These are phyloP conservation scores for Dasypus novemcinctus DNA, from an alignment of 2,113 vertebrate species.

Conservation along the genomic window DNA sequence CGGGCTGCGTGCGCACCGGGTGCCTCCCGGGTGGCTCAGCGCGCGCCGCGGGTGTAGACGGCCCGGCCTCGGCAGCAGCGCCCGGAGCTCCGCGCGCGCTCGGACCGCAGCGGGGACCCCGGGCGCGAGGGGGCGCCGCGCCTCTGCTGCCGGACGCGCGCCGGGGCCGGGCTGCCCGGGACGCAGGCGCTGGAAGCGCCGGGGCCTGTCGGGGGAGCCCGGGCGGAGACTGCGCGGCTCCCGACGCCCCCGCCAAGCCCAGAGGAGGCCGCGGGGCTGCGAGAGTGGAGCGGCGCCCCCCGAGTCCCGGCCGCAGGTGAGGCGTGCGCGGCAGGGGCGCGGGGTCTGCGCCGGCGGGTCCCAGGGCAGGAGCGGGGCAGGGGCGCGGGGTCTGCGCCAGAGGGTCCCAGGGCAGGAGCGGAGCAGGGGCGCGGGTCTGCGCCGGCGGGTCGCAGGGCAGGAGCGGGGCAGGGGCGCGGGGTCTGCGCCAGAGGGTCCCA, in stretches of 20 bases:
- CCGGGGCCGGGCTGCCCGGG: background rate
- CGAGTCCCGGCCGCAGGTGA: slow-evolving; percentile 48
- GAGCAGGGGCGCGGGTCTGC: background rate
- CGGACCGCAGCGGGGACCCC: background rate
- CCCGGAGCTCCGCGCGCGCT: background rate
- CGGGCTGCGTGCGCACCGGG: background rate
- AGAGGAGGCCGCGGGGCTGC: background rate
- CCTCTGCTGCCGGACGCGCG: background rate
- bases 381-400: background rate
- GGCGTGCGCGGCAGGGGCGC: background rate
- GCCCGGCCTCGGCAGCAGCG: background rate
- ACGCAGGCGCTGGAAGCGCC: slow-evolving; percentile 51
- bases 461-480: no score
- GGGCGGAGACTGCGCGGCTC: background rate
- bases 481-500: no score
- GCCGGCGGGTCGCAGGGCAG: no score
- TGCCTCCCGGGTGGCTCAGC: background rate
- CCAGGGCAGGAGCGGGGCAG: background rate
- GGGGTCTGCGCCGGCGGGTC: background rate
- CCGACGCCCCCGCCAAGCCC: background rate
- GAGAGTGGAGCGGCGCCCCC: background rate
- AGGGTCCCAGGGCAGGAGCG: background rate
- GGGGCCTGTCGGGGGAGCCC: slow-evolving; percentile 20
- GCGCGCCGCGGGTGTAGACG: background rate
- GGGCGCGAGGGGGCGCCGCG: slow-evolving; percentile 59